phyloP scores from a whole-genome alignment of 2,113 vertebrate species.

The Tychaedon coryphoeus region DNA sequence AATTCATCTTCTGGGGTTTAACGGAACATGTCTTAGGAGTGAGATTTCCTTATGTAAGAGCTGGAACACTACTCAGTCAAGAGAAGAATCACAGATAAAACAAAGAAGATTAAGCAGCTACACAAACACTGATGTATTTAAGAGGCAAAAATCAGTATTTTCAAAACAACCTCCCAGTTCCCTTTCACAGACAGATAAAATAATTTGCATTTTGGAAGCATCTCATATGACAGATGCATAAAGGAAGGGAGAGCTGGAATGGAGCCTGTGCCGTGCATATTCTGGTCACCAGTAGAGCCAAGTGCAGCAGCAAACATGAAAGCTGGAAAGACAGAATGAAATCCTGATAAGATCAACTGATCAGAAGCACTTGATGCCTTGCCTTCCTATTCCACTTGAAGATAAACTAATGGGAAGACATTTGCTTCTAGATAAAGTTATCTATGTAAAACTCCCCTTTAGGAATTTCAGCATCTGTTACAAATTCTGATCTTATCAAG shows the following conservation, averaged over 20 bases:
- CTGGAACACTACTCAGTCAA: not conserved
- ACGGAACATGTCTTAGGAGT: not conserved
- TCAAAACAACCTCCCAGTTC: not conserved
- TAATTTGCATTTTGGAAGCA: not conserved
- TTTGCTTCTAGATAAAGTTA: not conserved
- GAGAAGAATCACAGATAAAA: not conserved
- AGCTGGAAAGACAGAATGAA: not conserved
- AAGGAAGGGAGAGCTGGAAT: not conserved
- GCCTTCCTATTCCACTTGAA: not conserved
- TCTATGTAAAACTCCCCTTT: not conserved
- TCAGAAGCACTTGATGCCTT: constrained; percentile 29
- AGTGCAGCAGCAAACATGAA: constrained; percentile 45
- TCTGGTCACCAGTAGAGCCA: not conserved
- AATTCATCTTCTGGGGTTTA: not conserved
- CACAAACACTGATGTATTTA: not conserved
- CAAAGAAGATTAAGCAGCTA: not conserved
- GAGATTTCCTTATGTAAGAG: not conserved
- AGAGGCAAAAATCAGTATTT: not conserved
- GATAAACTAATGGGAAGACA: not conserved
- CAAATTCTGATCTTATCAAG: constrained; percentile 52
- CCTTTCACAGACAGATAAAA: not conserved
- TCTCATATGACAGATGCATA: not conserved
- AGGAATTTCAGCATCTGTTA: not conserved
- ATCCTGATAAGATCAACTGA: constrained; percentile 69
- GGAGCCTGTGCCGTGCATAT: not conserved